These are phyloP conservation scores for Odontomachus brunneus DNA, from an alignment of 1,140 invertebrate genomes.

Conservation along the genomic window DNA sequence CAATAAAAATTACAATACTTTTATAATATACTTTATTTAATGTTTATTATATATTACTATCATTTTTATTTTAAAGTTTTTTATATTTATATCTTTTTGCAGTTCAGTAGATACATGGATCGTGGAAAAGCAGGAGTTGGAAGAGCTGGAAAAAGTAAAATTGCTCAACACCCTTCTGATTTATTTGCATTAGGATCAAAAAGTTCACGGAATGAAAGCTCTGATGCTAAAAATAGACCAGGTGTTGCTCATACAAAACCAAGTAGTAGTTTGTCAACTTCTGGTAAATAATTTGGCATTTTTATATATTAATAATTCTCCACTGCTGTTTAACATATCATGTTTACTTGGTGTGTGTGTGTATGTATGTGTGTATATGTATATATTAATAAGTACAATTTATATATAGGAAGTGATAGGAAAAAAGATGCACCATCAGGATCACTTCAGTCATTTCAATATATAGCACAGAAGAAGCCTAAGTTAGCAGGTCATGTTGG, in stretches of 20 bases:
- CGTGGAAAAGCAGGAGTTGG: constrained; percentile 85
- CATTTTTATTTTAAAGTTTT: background rate
- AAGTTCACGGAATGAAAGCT: constrained; percentile 82
- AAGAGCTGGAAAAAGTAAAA: constrained; percentile 88
- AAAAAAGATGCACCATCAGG: constrained; percentile 86
- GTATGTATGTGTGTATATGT: constrained; percentile 66
- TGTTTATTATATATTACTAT: background rate
- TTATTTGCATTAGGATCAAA: constrained; percentile 88
- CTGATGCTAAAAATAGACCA: constrained; percentile 85
- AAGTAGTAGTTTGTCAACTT: constrained; percentile 80
- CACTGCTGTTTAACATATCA: background rate
- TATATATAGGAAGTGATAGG: constrained; percentile 81
- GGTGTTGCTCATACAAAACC: constrained; percentile 85
- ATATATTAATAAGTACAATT: constrained; percentile 45
- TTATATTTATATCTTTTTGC: background rate
- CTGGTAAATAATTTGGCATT: constrained; percentile 77
- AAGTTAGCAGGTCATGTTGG: constrained; percentile 78
- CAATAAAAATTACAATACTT: no score
- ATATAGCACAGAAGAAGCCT: constrained; percentile 83
- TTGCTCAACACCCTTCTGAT: constrained; percentile 88
- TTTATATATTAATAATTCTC: constrained; percentile 7
- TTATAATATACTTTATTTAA: background rate
- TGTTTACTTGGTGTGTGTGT: no score
- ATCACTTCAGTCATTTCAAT: constrained; percentile 77
- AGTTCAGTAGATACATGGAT: constrained; percentile 83